A percentile compares a stretch with the other conserved stretches of the same genome.
Conservation (phyloP, 1,140 invertebrate species). For the Delia radicum region DNA sequence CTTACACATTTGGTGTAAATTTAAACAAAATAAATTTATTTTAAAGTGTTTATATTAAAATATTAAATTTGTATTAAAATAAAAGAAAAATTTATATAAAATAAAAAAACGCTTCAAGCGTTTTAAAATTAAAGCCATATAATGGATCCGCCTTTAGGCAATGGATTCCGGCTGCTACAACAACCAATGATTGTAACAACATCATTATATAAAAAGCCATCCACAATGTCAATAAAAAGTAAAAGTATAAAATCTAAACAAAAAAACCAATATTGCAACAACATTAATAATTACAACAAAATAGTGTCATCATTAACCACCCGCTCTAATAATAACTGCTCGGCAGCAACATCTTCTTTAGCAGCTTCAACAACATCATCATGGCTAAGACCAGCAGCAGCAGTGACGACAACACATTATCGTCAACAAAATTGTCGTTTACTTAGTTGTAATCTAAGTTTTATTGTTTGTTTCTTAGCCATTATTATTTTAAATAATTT, state of each 20-base stretch:
- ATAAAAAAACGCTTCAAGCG: background rate
- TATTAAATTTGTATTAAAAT: background rate
- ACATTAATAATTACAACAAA: background rate
- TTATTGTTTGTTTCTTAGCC: background rate
- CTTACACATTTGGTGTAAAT: no score
- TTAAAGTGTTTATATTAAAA: no score
- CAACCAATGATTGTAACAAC: background rate
- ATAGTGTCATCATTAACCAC: background rate
- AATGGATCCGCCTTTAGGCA: conserved; percentile 19
- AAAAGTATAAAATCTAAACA: background rate
- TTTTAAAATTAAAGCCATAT: background rate
- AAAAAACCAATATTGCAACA: background rate
- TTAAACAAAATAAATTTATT: no score
- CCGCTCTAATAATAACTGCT: no score
- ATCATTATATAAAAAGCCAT: background rate
- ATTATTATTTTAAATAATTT: conserved; percentile 20
- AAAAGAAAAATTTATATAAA: background rate
- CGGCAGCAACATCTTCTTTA: background rate
- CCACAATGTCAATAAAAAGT: background rate
- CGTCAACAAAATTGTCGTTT: background rate
- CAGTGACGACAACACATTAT: no score
- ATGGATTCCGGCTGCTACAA: conserved; percentile 15
- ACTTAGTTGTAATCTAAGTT: conserved; percentile 1
- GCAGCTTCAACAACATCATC: background rate
- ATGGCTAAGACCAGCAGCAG: background rate